Evolutionary conservation across 2,113 vertebrate species (phyloP).

Genomic region (Aplodontia rufa): DNA sequence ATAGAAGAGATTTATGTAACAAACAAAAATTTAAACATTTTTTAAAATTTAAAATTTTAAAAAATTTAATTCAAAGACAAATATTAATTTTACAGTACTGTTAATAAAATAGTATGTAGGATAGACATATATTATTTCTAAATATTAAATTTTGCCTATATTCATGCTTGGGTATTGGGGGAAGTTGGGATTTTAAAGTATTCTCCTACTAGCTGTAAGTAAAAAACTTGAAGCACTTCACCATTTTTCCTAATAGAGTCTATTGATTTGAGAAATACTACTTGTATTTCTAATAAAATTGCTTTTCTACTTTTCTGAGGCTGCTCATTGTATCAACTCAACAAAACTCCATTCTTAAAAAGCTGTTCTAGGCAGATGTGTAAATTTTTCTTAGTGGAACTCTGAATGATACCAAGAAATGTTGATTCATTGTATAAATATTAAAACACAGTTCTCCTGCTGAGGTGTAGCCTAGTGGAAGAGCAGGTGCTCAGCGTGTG

Average conservation of each 20-base stretch:
- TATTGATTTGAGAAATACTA: background rate
- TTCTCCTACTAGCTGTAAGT: background rate
- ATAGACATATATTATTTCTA: background rate
- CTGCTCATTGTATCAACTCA: background rate
- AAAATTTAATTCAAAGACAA: background rate
- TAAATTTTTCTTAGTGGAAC: background rate
- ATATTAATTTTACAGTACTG: background rate
- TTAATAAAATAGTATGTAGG: background rate
- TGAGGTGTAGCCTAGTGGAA: background rate
- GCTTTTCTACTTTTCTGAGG: background rate
- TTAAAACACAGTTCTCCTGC: background rate
- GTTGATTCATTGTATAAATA: background rate
- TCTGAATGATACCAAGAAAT: background rate
- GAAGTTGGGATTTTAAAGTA: background rate
- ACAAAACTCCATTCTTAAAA: background rate
- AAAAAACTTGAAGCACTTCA: background rate
- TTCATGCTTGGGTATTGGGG: background rate
- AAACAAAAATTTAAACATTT: background rate
- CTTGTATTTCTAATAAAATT: background rate
- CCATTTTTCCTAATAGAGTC: background rate
- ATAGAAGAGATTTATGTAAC: background rate
- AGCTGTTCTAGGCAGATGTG: background rate
- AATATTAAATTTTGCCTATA: constrained; percentile 25
- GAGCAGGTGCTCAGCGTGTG: background rate
- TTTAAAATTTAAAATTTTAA: background rate